Conservation (phyloP, 2,888 invertebrate genomes). For the Dolichomitus sp. region DNA sequence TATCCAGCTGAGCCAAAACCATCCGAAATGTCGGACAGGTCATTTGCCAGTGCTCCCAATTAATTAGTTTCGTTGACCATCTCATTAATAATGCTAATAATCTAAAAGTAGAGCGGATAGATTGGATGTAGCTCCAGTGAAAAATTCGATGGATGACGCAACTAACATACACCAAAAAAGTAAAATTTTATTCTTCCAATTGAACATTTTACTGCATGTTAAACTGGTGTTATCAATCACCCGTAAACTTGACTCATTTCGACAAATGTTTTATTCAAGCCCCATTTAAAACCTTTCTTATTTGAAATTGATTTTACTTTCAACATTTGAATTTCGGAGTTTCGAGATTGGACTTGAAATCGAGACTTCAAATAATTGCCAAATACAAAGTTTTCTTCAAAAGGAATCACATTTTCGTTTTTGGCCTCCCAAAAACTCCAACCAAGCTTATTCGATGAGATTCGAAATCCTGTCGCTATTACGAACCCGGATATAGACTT, state of each 20-base stretch:
- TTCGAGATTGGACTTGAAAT: not conserved
- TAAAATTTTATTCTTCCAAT: too few species aligned
- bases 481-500: not conserved
- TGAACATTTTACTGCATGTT: too few species aligned
- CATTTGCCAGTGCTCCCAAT: too few species aligned
- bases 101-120: too few species aligned
- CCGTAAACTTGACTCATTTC: not conserved
- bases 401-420: not conserved
- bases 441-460: not conserved
- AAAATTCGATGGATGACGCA: too few species aligned
- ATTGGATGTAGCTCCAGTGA: too few species aligned
- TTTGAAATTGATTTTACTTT: not conserved
- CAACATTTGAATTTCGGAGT: not conserved
- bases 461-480: constrained; percentile 22
- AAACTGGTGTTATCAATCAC: too few species aligned
- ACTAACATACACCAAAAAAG: too few species aligned
- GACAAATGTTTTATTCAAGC: not conserved
- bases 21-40: too few species aligned
- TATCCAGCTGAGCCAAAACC: too few species aligned
- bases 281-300: not conserved
- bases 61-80: too few species aligned
- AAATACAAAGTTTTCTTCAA: not conserved
- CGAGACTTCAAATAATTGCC: not conserved
- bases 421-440: not conserved
- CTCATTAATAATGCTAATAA: too few species aligned